Conservation (phyloP, 1,140 invertebrate species). For the Ceratosolen fusciceps region DNA sequence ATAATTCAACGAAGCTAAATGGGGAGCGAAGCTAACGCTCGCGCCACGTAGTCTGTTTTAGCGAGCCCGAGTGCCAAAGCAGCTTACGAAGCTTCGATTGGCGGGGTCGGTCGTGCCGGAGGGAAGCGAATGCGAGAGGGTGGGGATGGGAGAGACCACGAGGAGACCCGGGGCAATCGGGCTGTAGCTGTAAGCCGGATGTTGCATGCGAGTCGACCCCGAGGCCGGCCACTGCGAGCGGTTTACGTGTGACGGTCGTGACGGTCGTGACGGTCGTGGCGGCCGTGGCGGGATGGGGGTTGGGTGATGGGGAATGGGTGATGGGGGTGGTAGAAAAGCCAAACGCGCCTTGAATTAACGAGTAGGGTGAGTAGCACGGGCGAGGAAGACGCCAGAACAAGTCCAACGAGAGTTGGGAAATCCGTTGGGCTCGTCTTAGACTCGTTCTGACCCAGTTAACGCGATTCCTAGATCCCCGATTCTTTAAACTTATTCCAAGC, state of each 20-base stretch:
- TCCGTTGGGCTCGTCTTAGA: no score
- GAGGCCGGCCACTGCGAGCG: not conserved
- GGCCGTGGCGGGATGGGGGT: not conserved
- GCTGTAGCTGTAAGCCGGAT: no score
- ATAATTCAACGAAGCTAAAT: not conserved
- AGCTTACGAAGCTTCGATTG: not conserved
- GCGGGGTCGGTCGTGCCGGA: not conserved
- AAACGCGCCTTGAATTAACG: not conserved
- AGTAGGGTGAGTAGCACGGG: not conserved
- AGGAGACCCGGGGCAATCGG: not conserved
- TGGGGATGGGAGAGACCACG: not conserved
- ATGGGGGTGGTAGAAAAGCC: not conserved
- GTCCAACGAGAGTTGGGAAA: not conserved
- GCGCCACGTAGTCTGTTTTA: not conserved
- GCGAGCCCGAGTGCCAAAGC: not conserved
- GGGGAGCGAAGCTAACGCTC: not conserved
- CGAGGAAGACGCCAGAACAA: not conserved
- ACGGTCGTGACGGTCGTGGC: not conserved
- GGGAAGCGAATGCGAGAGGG: not conserved
- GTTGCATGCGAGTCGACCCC: not conserved
- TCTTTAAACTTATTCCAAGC: constrained; percentile 5
- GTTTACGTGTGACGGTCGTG: not conserved
- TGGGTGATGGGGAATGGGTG: not conserved
- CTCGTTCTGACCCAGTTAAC: constrained; percentile 13
- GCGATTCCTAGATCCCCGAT: not conserved